Evolutionary conservation across 2,888 invertebrate genomes (phyloP).

Genomic region (Shargacucullia verbasci): DNA sequence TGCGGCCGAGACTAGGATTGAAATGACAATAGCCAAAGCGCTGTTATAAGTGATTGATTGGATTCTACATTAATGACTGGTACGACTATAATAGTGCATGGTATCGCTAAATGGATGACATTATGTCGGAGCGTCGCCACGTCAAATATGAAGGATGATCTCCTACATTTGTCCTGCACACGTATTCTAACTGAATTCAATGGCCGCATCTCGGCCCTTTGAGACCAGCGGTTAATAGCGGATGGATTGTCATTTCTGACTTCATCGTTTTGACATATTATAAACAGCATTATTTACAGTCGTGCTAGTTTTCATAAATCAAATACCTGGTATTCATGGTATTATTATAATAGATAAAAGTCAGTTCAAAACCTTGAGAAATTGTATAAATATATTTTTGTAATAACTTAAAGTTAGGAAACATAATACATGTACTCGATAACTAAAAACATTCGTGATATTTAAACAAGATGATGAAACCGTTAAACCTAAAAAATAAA

Average conservation of each 20-base stretch:
- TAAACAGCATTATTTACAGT: constrained; percentile 49
- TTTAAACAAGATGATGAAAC: constrained; percentile 84
- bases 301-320: constrained; percentile 16
- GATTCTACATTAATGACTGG: constrained; percentile 77
- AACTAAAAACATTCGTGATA: constrained; percentile 72
- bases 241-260: constrained; percentile 52
- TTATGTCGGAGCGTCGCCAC: constrained; percentile 74
- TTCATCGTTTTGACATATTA: constrained; percentile 62
- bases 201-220: constrained; percentile 61
- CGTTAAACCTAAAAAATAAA: constrained; percentile 85
- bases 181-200: constrained; percentile 71
- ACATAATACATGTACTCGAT: constrained; percentile 63
- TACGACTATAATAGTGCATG: constrained; percentile 75
- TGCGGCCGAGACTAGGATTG: constrained; percentile 61
- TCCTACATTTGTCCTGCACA: constrained; percentile 73
- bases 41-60: constrained; percentile 75
- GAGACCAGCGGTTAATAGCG: constrained; percentile 66
- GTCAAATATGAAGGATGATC: constrained; percentile 84
- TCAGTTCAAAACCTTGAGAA: constrained; percentile 56
- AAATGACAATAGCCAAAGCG: constrained; percentile 61
- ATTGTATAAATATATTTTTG: constrained; percentile 56
- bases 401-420: constrained; percentile 62
- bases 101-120: constrained; percentile 81
- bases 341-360: constrained; percentile 42
- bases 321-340: constrained; percentile 27